These are phyloP conservation scores for Alexandromys fortis DNA, from an alignment of 2,113 vertebrate genomes.

Conservation along the genomic window DNA sequence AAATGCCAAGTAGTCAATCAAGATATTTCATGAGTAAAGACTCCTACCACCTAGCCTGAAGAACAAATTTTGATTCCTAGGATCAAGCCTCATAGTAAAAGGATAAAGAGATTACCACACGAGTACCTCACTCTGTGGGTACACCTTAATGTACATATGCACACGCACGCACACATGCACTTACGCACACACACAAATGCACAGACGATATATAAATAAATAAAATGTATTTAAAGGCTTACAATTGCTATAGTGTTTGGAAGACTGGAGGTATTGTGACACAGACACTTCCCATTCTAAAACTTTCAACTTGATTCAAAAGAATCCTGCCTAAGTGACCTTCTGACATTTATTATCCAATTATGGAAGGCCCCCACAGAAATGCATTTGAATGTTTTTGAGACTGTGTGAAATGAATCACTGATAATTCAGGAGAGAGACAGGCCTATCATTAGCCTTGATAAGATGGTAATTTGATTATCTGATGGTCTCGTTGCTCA, in stretches of 20 bases:
- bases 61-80: not conserved
- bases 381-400: slow-evolving; percentile 74
- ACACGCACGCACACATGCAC: too few relatives aligned
- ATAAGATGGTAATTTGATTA: slow-evolving; percentile 86
- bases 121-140: not conserved
- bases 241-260: not conserved
- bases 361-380: not conserved
- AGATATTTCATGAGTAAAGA: not conserved
- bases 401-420: slow-evolving; percentile 73
- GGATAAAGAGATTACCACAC: not conserved
- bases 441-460: slow-evolving; percentile 83
- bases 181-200: not conserved
- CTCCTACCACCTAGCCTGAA: not conserved
- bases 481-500: slow-evolving; percentile 83
- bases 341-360: slow-evolving; percentile 51
- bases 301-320: slow-evolving; percentile 31
- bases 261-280: not conserved
- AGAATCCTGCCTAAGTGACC: slow-evolving; percentile 14
- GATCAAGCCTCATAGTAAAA: not conserved
- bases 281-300: not conserved
- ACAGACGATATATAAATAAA: not conserved
- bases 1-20: not conserved
- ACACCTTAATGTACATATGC: not conserved
- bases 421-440: slow-evolving; percentile 81
- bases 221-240: not conserved